Percentiles rank a stretch among this genome's conserved stretches.
Evolutionary conservation across 1,140 invertebrate genomes (phyloP).

Genomic region (Latrodectus geometricus): DNA sequence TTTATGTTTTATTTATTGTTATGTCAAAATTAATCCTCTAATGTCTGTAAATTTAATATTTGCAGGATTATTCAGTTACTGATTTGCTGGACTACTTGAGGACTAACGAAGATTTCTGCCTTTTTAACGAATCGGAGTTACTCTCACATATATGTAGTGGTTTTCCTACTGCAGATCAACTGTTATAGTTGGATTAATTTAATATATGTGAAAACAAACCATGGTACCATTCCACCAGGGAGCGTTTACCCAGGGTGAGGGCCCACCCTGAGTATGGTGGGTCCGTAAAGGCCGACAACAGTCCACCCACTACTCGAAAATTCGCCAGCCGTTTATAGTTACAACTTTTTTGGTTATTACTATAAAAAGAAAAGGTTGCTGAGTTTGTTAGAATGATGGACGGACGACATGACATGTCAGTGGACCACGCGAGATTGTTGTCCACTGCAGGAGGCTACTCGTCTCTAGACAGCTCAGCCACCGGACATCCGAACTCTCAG

Average conservation of each 20-base stretch:
- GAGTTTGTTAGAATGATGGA: conserved; percentile 6
- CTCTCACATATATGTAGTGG: neutral
- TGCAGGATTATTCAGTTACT: neutral
- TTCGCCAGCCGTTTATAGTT: neutral
- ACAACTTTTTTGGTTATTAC: neutral
- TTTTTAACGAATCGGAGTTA: neutral
- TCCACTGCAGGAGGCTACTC: conserved; percentile 18
- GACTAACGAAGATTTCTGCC: neutral
- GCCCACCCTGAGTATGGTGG: conserved; percentile 29
- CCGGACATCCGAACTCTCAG: conserved; percentile 43
- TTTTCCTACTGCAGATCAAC: neutral
- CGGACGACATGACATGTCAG: conserved; percentile 28
- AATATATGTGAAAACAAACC: neutral
- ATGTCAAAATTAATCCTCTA: too few species aligned
- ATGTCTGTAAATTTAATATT: too few species aligned
- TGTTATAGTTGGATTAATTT: neutral
- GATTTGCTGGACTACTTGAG: neutral
- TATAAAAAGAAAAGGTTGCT: neutral
- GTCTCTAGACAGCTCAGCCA: conserved; percentile 23
- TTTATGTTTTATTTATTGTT: too few species aligned
- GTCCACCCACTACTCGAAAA: neutral
- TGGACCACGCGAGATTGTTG: conserved; percentile 32
- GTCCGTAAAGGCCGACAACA: neutral
- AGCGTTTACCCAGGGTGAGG: conserved; percentile 6
- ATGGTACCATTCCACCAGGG: conserved; percentile 16